Conservation (phyloP, 1,140 invertebrate species). For the Berghia stephanieae region DNA sequence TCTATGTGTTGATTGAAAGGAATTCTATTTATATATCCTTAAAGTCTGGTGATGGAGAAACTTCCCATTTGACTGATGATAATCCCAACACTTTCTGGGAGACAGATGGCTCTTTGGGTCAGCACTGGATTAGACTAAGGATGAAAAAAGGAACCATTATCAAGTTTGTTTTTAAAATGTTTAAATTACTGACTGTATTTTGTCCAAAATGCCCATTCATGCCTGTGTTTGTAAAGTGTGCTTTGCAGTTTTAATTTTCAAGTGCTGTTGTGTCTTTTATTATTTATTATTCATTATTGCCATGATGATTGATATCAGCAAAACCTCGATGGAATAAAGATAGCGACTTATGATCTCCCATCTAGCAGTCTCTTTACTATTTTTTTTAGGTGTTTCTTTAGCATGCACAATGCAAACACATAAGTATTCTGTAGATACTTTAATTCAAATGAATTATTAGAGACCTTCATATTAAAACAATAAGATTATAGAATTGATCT, state of each 20-base stretch:
- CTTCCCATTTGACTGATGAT: conserved; percentile 59
- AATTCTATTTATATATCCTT: background rate
- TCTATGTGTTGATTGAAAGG: background rate
- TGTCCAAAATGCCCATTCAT: too few relatives aligned
- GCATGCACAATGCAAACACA: too few relatives aligned
- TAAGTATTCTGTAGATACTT: too few relatives aligned
- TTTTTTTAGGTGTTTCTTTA: too few relatives aligned
- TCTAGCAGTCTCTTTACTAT: too few relatives aligned
- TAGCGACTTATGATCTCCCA: too few relatives aligned
- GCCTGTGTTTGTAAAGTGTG: conserved; percentile 34
- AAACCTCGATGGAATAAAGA: too few relatives aligned
- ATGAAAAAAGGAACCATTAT: conserved; percentile 67
- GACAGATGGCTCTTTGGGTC: conserved; percentile 64
- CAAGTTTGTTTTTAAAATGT: conserved; percentile 48
- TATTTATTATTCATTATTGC: too few relatives aligned
- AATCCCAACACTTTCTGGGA: conserved; percentile 66
- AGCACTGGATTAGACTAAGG: conserved; percentile 63
- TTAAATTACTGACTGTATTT: background rate
- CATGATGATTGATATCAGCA: too few relatives aligned
- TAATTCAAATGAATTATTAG: too few relatives aligned
- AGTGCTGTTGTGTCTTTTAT: background rate
- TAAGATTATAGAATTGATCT: too few relatives aligned
- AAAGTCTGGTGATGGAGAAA: conserved; percentile 32
- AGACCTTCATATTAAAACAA: too few relatives aligned
- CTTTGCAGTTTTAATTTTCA: conserved; percentile 23